A percentile compares a stretch with the other conserved stretches of the same genome.
Evolutionary conservation across 2,797 vertebrate genomes (phyloP).

Genomic region (Spea hammondii): DNA sequence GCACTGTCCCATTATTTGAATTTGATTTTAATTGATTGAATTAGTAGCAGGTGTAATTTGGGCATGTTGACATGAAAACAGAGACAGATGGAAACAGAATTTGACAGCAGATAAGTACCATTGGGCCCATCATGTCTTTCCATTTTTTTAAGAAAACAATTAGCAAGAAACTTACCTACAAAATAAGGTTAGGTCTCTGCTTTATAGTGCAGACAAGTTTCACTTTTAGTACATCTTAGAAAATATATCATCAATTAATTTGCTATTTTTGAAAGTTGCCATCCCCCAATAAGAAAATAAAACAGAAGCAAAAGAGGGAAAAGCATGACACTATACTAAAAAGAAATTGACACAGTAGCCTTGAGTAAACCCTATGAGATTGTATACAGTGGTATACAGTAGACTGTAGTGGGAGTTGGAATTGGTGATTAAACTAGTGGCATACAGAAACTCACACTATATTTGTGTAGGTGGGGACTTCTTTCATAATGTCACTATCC

Average conservation of each 20-base stretch:
- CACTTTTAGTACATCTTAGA: not conserved
- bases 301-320: not conserved
- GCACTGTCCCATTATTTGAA: no score
- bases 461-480: constrained; percentile 62
- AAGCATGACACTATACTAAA: not conserved
- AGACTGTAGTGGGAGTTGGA: constrained; percentile 19
- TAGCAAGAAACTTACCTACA: no score
- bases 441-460: constrained; percentile 63
- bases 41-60: no score
- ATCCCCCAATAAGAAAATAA: not conserved
- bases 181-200: no score
- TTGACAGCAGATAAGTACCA: no score
- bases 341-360: constrained; percentile 11
- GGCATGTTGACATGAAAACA: no score
- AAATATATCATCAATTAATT: not conserved
- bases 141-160: no score
- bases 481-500: constrained; percentile 55
- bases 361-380: not conserved
- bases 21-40: no score
- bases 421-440: constrained; percentile 33
- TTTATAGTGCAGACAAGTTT: not conserved
- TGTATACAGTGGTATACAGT: not conserved
- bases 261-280: not conserved
- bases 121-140: no score
- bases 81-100: no score